Base-by-base conservation (phyloP, 2,113 vertebrate genomes). In the Corythaixoides concolor region DNA sequence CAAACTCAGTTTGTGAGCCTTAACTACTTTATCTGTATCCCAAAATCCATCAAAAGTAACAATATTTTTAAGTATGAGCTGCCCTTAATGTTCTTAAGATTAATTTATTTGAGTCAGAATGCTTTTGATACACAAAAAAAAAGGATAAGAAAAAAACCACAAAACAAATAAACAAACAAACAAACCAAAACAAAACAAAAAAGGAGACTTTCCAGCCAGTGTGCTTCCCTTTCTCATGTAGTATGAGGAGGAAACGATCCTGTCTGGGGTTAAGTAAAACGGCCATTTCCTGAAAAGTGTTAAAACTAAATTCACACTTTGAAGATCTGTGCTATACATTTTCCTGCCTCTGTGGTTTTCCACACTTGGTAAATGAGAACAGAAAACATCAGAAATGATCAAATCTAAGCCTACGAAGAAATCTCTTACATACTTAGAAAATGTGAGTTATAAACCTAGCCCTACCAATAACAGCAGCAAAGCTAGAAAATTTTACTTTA, bases 151-250 rank as follows among this genome's bases (percentile, higher is more conserved):
- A 22, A 12, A 18, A 28, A 19, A 47, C n/a, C n/a, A n/a, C n/a
- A 47, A 20, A 47, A 47, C 17, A 47, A 47, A 59, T n/a, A n/a
- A 41, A n/a, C 1, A 24, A 12, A 52, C 6, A 15, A 18, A 63
- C 5, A 2, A 2, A 12, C 1, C 50, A 26, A 12, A 9, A 11
- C 13, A 19, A 10, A 24, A 18, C 2, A 2, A 33, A 12, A 33
- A 9, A 8, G 5, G 4, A 33, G 7, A 9, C 7, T 37, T 89
- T 47, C 53, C 32, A 73, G 10, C 19, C n/a, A 49, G 1, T 1
- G 0, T 32, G 21, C 15, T 76, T 80, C 67, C 12, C 5, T 63
- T 66, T 63, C 60, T 69, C 12, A 22, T 22, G 8, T 43, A 66
- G 23, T 4, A 56, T 4, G 5, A 76, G 12, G 16, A 26, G 2